Base-by-base conservation (phyloP, 2,888 invertebrate species). In the Calliphora vomitoria region DNA sequence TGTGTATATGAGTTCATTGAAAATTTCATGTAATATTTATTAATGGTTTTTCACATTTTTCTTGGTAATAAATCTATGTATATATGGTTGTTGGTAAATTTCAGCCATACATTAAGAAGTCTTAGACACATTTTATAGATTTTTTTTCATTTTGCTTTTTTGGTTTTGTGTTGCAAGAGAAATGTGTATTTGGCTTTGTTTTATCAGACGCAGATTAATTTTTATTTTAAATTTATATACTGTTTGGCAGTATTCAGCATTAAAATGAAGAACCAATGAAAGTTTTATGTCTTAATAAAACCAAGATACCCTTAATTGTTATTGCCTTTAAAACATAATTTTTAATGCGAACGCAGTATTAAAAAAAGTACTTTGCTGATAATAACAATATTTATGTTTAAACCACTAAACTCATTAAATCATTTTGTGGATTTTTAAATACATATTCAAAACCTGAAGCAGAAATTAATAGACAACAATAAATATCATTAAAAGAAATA, bases 201-300 rank as follows among this genome's bases (percentile, higher is more conserved):
- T 64, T 55, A 41, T 74, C 66, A n/a, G 62, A 10, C n/a, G 74
- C 72, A 82, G 74, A 82, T 82, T 82, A 82, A 58, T 8, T 31
- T 74, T 35, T 44, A 74, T 44, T 31, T 38, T 47, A 64, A 74
- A 82, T 82, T 66, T 74, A 82, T 82, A 44, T 41, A 35, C 11
- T 72, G 20, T 41, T 64, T 66, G 13, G 74, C 47, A 58, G 3
- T 38, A n/a, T 10, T n/a, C 44, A 66, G 66, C 47, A 58, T 81
- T 64, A 81, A 41, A 18, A 20, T 38, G 13, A 44, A 66, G 44
- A 58, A 44, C 66, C 53, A 74, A 44, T 82, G 55, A 74, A 82
- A 53, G 41, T 74, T 66, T 82, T 66, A 82, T 64, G 81, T 31
- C 55, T 64, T 74, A 15, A 58, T 66, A 66, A 74, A 64, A 38